Conservation (phyloP, 2,797 vertebrate species). For the Esox lucius region DNA sequence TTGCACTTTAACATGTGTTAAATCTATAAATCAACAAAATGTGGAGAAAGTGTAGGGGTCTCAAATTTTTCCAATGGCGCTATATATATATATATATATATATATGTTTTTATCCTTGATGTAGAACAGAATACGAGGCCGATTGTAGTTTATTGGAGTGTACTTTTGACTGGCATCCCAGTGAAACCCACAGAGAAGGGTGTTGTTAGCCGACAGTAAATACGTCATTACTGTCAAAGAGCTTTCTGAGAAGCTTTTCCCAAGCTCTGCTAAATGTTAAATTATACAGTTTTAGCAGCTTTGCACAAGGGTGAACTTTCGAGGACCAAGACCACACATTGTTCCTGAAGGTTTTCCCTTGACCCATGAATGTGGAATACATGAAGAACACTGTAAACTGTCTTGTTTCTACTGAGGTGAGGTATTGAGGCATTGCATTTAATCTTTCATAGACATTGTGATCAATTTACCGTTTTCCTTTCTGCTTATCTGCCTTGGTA, state of each 20-base stretch:
- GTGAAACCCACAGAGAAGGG: background rate
- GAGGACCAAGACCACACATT: background rate
- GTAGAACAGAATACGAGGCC: background rate
- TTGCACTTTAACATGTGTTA: too few relatives aligned
- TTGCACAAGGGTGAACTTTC: background rate
- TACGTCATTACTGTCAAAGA: background rate
- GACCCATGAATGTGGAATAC: background rate
- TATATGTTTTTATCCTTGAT: background rate
- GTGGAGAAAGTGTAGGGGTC: too few relatives aligned
- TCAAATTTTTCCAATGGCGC: too few relatives aligned
- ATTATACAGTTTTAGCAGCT: background rate
- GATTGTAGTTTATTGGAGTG: background rate
- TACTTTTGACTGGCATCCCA: background rate
- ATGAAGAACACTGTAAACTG: background rate
- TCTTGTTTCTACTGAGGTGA: background rate
- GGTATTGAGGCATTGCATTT: background rate
- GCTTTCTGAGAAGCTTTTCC: background rate
- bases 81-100: too few relatives aligned
- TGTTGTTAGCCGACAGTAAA: background rate
- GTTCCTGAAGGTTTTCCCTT: background rate
- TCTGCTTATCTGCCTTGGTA: background rate
- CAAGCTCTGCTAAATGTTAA: background rate
- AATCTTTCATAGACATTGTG: too few relatives aligned
- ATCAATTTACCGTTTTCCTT: background rate
- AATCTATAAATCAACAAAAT: too few relatives aligned